Percentiles rank a stretch among this genome's conserved stretches.
These are phyloP conservation scores for Dastarcus helophoroides DNA, from an alignment of 2,888 invertebrate genomes.

Conservation along the genomic window DNA sequence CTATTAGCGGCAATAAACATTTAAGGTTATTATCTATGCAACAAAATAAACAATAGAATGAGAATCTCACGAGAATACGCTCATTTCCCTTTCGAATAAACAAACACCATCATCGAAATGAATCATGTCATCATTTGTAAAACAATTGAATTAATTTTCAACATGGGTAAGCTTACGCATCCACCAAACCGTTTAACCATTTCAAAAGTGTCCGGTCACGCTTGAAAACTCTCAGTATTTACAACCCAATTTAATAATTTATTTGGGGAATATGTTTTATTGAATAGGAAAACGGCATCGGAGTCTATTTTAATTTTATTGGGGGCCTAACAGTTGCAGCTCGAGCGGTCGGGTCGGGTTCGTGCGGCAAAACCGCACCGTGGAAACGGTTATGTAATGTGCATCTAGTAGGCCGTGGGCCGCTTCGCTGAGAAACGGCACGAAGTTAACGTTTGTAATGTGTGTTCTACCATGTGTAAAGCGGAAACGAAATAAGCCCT, in stretches of 20 bases:
- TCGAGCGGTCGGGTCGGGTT: too few relatives aligned
- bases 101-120: slow-evolving; percentile 25
- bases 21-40: too few relatives aligned
- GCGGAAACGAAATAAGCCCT: slow-evolving; percentile 36
- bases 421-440: slow-evolving; percentile 27
- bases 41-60: too few relatives aligned
- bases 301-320: too few relatives aligned
- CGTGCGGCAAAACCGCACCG: too few relatives aligned
- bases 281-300: too few relatives aligned
- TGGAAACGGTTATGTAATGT: too few relatives aligned
- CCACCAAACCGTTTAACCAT: slow-evolving; percentile 29
- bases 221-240: slow-evolving; percentile 26
- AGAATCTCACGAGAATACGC: background rate
- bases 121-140: slow-evolving; percentile 36
- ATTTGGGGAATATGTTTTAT: too few relatives aligned
- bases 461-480: slow-evolving; percentile 38
- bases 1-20: too few relatives aligned
- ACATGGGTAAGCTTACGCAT: slow-evolving; percentile 34
- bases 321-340: too few relatives aligned
- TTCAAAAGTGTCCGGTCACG: slow-evolving; percentile 24
- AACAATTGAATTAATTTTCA: slow-evolving; percentile 40
- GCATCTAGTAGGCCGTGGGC: slow-evolving; percentile 26
- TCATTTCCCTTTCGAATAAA: slow-evolving; percentile 9
- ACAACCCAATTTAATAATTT: slow-evolving; percentile 30
- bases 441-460: slow-evolving; percentile 32